A percentile compares a stretch with the other conserved stretches of the same genome.
Evolutionary conservation across 2,888 invertebrate species (phyloP).

Genomic region (Helobdella robusta): DNA sequence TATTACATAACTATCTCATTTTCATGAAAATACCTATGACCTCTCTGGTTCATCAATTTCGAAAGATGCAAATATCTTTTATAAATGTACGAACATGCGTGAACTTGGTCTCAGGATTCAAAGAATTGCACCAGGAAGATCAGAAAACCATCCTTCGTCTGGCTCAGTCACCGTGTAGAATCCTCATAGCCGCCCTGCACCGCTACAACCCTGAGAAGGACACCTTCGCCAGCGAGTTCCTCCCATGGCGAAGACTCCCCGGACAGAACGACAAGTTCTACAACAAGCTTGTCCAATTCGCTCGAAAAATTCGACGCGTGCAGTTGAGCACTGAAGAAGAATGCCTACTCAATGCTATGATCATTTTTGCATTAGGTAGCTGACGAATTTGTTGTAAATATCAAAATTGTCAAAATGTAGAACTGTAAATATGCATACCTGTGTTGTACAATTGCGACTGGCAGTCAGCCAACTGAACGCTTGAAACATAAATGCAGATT

Average conservation of each 20-base stretch:
- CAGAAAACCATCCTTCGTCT: constrained; percentile 32
- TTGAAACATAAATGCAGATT: constrained; percentile 19
- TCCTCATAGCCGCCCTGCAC: constrained; percentile 33
- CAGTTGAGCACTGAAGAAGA: constrained; percentile 11
- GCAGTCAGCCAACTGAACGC: too few relatives aligned
- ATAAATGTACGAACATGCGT: too few relatives aligned
- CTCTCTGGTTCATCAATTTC: neutral
- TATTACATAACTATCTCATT: too few relatives aligned
- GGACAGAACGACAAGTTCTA: constrained; percentile 9
- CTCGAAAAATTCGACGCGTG: constrained; percentile 11
- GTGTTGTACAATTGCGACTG: too few relatives aligned
- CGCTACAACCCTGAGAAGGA: constrained; percentile 29
- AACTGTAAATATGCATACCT: too few relatives aligned
- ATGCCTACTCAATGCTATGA: constrained; percentile 18
- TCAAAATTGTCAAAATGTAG: too few relatives aligned
- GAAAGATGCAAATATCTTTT: neutral
- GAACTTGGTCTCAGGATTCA: constrained; percentile 33
- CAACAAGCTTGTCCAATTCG: constrained; percentile 13
- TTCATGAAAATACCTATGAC: too few relatives aligned
- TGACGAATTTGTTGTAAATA: neutral
- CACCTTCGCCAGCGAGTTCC: constrained; percentile 7
- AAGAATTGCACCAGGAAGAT: constrained; percentile 28
- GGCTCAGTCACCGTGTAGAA: constrained; percentile 34
- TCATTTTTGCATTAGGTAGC: constrained; percentile 19
- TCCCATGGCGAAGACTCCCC: constrained; percentile 19